These are phyloP conservation scores for Drosophila flavopinicola DNA, from an alignment of 2,888 invertebrate genomes.

Conservation along the genomic window DNA sequence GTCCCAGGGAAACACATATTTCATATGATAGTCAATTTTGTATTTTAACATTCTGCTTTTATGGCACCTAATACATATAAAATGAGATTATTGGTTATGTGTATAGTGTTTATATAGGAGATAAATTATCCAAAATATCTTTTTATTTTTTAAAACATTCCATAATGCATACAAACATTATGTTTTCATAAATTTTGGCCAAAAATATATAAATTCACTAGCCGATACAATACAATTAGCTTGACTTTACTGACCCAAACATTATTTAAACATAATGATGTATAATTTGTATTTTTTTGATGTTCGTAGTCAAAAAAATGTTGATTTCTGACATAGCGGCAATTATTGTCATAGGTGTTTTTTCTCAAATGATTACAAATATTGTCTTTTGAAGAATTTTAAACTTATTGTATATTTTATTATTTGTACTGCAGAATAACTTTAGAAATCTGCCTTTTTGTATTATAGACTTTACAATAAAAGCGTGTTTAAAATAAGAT, in stretches of 20 bases:
- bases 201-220: not conserved
- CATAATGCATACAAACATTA: not conserved
- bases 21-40: slow-evolving; percentile 47
- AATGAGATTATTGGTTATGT: slow-evolving; percentile 76
- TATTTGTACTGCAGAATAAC: slow-evolving; percentile 56
- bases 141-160: slow-evolving; percentile 8
- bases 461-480: slow-evolving; percentile 30
- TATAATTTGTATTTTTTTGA: slow-evolving; percentile 2
- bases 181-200: not conserved
- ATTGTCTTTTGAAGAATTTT: slow-evolving; percentile 58
- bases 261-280: slow-evolving; percentile 8
- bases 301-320: not conserved
- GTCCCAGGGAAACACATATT: slow-evolving; percentile 25
- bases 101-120: slow-evolving; percentile 9
- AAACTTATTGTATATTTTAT: slow-evolving; percentile 41
- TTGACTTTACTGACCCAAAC: not conserved
- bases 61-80: slow-evolving; percentile 79
- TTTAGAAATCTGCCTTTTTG: slow-evolving; percentile 25
- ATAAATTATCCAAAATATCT: slow-evolving; percentile 20
- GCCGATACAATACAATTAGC: not conserved
- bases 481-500: slow-evolving; percentile 72
- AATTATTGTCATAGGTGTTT: slow-evolving; percentile 52
- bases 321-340: slow-evolving; percentile 4
- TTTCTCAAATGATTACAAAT: slow-evolving; percentile 30
- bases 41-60: slow-evolving; percentile 59